These are phyloP conservation scores for Nomada hirtipes DNA, from an alignment of 2,888 invertebrate genomes.

Conservation along the genomic window DNA sequence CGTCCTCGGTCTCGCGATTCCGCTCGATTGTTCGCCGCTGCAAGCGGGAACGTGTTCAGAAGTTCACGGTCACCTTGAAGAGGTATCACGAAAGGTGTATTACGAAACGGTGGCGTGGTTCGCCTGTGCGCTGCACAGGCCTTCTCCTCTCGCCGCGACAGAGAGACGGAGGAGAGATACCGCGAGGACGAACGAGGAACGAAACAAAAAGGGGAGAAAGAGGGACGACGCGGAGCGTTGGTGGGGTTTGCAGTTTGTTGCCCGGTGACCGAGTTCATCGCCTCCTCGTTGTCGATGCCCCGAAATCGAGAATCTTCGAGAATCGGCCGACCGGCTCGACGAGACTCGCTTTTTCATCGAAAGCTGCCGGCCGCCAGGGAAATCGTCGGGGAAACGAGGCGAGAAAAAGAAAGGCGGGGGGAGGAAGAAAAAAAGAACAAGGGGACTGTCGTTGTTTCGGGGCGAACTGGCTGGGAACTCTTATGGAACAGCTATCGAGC, in stretches of 20 bases:
- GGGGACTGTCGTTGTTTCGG: not conserved
- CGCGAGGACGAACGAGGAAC: not conserved
- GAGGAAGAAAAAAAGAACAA: not conserved
- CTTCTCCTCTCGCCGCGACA: conserved; percentile 24
- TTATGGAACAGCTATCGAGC: not conserved
- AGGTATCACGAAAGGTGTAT: conserved; percentile 67
- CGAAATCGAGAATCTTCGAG: conserved; percentile 83
- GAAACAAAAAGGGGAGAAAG: not conserved
- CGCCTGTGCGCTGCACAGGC: conserved; percentile 59
- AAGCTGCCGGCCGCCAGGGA: conserved; percentile 60
- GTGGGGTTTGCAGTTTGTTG: conserved; percentile 83
- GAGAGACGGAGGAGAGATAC: not conserved
- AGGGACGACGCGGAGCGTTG: conserved; percentile 33
- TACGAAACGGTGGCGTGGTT: conserved; percentile 54
- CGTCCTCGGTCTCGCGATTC: conserved; percentile 26
- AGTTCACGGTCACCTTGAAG: conserved; percentile 78
- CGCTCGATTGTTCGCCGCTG: conserved; percentile 28
- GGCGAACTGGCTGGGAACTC: not conserved
- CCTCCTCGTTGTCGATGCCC: conserved; percentile 75
- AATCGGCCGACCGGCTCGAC: conserved; percentile 60
- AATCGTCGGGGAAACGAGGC: conserved; percentile 47
- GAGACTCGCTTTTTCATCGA: conserved; percentile 80
- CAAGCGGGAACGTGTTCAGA: conserved; percentile 62
- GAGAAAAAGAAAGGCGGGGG: not conserved
- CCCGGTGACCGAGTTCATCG: conserved; percentile 85